Base-by-base conservation (phyloP, 2,888 invertebrate species). In the Rambutsinella grinnellia region DNA sequence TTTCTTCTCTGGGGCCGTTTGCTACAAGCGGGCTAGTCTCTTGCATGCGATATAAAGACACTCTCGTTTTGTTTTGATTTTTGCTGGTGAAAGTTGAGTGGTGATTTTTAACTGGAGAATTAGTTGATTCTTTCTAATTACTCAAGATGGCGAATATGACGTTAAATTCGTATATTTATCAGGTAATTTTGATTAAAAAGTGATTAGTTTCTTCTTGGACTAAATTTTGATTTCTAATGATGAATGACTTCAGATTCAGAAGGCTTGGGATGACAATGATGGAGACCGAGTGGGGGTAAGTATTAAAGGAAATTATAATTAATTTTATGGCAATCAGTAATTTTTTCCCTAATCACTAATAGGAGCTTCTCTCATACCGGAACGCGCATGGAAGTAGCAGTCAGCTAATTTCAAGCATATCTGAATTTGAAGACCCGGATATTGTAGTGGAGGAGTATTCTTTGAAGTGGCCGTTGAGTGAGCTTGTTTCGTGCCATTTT, bases 401-500 rank as follows among this genome's bases (percentile, higher is more conserved):
- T 6, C 46, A 49, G 1, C 58, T 68, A 13, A 5, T 68, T 1
- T 26, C 24, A 10, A 21, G 26, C 10, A 28, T 68, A 2, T 19
- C n/a, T 2, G 67, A 68, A 21, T 68, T 19, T 19, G 27, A 68
- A 26, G 58, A 68, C 58, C 3, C 21, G 2, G 67, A 68, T 17
- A 57, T 58, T 8, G 87, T 87, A 0, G 44, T 49, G 6, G 21
- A 3, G 6, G 23, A 68, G 49, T 68, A 92, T 62, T 90, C 92
- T 84, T 88, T 95, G 76, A 89, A 91, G 58, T 87, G 91, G 8
- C 94, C 94, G 0, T 88, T 94, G 69, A 93, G 94, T 86, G 94
- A 94, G 85, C 88, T 94, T 46, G 90, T 93, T 5, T 88, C 90
- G 57, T 89, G 90, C 3, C 96, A 96, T 86, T 86, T 96, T n/a